Base-by-base conservation (phyloP, 2,888 invertebrate genomes). In the Mythimna lalbum region DNA sequence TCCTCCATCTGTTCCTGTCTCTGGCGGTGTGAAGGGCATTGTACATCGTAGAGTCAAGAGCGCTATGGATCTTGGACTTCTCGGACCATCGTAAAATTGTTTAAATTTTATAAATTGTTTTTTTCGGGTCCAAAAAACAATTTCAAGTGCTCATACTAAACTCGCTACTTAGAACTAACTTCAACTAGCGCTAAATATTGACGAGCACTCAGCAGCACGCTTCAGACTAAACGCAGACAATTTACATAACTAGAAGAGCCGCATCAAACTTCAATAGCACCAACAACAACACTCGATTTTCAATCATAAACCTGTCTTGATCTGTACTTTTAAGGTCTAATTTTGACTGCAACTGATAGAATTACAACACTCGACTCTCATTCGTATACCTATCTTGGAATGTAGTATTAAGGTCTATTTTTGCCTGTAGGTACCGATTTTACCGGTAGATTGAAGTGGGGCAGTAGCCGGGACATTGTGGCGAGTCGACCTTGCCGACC, bases 401-500 rank as follows among this genome's bases (percentile, higher is more conserved):
- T 43, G 50, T 17, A 6, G 47, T 0, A 10, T 59, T 85, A 80
- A 68, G 70, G 74, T 75, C 64, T n/a, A 72, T 63, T 67, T 78
- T 84, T 12, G 55, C 4, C 17, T 84, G 69, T 2, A 27, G 10
- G 6, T 47, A 23, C n/a, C n/a, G 49, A 62, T 33, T 73, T 36
- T 67, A 69, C 79, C 81, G 75, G 80, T 82, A 78, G 56, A 65
- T 50, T 39, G 52, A 76, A 74, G 85, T 83, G 78, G 83, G 80
- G 82, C 81, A 82, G 78, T 57, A 82, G 83, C 80, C 87, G 86
- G 86, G 86, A 77, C 86, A 84, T 79, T 78, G 80, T 80, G 74
- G 61, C 72, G 73, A 76, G 73, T 72, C 90, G 93, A 90, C 93
- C 93, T 93, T 93, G 93, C 87, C 65, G 21, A 80, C 90, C 93